These are phyloP conservation scores for Nannospalax galili DNA, from an alignment of 2,113 vertebrate genomes.

Conservation along the genomic window DNA sequence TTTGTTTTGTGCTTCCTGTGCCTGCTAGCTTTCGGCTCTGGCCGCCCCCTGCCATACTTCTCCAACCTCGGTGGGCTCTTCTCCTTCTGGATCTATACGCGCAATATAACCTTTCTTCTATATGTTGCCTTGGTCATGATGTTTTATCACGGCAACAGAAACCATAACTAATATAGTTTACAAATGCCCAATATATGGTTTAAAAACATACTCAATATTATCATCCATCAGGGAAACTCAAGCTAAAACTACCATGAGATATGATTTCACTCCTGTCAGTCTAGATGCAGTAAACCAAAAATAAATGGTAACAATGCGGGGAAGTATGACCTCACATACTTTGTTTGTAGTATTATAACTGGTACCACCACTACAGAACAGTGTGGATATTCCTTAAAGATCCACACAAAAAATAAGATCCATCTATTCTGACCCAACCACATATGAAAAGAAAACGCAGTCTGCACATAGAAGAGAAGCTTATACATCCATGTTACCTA, in stretches of 20 bases:
- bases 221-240: background rate
- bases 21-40: too few species aligned
- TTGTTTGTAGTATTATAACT: background rate
- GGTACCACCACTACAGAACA: background rate
- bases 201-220: background rate
- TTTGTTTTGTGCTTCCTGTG: too few species aligned
- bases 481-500: background rate
- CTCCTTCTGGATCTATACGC: too few species aligned
- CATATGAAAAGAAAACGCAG: background rate
- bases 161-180: background rate
- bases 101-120: too few species aligned
- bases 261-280: too few species aligned
- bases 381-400: background rate
- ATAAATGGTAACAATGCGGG: background rate
- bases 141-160: background rate
- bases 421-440: background rate
- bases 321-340: background rate
- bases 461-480: background rate
- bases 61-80: too few species aligned
- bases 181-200: too few species aligned
- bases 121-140: too few species aligned
- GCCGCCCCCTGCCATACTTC: too few species aligned
- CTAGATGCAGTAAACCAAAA: background rate
- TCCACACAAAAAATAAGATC: background rate
- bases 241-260: background rate